Evolutionary conservation across 2,797 vertebrate genomes (phyloP).

Genomic region (Megaceryle alcyon): DNA sequence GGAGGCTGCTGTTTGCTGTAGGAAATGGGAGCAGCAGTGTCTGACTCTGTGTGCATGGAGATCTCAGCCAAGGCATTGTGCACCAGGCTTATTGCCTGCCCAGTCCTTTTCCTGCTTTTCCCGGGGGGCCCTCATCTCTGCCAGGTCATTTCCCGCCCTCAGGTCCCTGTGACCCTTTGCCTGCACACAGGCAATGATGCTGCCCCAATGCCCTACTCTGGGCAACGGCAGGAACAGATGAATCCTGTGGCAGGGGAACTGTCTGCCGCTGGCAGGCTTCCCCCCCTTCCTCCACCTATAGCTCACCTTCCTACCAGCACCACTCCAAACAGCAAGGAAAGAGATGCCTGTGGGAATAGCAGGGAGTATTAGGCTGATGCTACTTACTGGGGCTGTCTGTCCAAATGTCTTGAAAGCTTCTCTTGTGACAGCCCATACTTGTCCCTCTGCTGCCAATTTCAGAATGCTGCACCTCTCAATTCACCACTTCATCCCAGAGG

Average conservation of each 20-base stretch:
- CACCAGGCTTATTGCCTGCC: neutral
- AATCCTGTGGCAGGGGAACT: neutral
- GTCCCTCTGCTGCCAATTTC: neutral
- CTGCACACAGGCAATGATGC: neutral
- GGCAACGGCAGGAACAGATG: neutral
- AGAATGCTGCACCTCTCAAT: neutral
- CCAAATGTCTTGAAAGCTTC: neutral
- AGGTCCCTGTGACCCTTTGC: neutral
- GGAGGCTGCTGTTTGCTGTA: neutral
- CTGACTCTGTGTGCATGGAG: neutral
- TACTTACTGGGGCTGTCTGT: neutral
- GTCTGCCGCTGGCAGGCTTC: neutral
- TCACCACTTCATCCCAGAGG: neutral
- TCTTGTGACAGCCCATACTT: neutral
- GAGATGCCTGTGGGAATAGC: neutral
- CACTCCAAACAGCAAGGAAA: neutral
- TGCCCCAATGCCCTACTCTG: neutral
- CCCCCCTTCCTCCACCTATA: neutral
- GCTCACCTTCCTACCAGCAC: neutral
- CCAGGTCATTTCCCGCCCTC: neutral
- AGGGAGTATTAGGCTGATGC: neutral
- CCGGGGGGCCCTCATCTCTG: neutral
- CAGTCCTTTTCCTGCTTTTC: neutral
- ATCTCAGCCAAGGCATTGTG: neutral
- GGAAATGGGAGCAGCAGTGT: neutral